phyloP scores from a whole-genome alignment of 2,113 vertebrate species.

The Brachyhypopomus gauderio region DNA sequence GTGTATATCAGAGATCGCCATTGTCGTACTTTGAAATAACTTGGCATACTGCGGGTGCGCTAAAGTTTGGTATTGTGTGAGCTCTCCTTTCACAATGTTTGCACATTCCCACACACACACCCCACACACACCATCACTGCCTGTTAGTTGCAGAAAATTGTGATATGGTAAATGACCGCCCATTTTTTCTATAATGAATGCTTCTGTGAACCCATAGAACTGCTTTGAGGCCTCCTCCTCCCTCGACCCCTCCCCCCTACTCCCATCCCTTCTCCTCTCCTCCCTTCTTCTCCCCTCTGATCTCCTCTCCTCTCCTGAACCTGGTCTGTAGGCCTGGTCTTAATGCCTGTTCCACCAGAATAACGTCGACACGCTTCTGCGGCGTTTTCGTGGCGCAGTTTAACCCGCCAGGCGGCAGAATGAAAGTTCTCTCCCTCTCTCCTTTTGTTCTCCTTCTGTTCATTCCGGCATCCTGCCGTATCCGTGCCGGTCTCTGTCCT shows the following conservation, averaged over 20 bases:
- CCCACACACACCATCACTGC: constrained; percentile 63
- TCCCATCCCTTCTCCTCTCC: background rate
- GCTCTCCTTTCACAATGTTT: constrained; percentile 55
- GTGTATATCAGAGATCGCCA: background rate
- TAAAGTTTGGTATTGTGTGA: constrained; percentile 57
- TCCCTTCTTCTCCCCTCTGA: too few species aligned
- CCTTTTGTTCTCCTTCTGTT: background rate
- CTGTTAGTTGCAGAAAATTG: constrained; percentile 60
- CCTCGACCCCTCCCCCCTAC: constrained; percentile 32
- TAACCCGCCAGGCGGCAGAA: too few species aligned
- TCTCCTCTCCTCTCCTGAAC: background rate
- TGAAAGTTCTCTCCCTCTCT: background rate
- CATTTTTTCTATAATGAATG: constrained; percentile 48
- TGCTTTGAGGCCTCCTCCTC: background rate
- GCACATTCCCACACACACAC: constrained; percentile 62
- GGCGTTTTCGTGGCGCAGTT: too few species aligned
- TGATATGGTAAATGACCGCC: constrained; percentile 62
- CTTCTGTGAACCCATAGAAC: constrained; percentile 56
- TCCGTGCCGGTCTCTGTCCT: background rate
- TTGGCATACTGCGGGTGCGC: constrained; percentile 53
- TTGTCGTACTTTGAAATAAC: constrained; percentile 53
- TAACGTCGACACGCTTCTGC: too few species aligned
- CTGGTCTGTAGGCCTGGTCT: background rate
- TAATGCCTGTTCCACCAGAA: too few species aligned
- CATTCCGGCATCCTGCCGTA: background rate